Conservation (phyloP, 2,797 vertebrate species). For the Diplodus sargus region DNA sequence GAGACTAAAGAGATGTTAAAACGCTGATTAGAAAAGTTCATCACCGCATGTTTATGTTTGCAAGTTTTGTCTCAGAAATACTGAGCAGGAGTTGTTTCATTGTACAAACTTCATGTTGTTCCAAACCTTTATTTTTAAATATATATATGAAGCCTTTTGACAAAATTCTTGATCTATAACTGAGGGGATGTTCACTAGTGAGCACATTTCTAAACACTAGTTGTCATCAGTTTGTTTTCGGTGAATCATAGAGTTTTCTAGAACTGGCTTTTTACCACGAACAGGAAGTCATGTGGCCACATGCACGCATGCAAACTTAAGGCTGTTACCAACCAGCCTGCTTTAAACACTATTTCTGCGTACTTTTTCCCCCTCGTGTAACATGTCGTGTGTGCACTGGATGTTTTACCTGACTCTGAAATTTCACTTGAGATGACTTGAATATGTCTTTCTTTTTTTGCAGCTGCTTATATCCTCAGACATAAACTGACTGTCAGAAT, state of each 20-base stretch:
- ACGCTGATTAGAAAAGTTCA: not conserved
- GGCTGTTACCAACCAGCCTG: slow-evolving; percentile 35
- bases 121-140: no score
- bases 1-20: not conserved
- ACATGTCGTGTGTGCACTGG: slow-evolving; percentile 3
- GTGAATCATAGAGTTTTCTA: slow-evolving; percentile 66
- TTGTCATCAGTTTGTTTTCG: slow-evolving; percentile 43
- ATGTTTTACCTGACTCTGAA: not conserved
- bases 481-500: not conserved
- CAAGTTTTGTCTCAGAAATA: not conserved
- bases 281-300: slow-evolving; percentile 76
- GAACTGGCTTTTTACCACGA: slow-evolving; percentile 66
- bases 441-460: not conserved
- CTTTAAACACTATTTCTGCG: slow-evolving; percentile 39
- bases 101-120: not conserved
- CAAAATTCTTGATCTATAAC: not conserved
- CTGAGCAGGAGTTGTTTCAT: not conserved
- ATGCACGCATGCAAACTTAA: slow-evolving; percentile 59
- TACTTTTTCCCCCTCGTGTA: slow-evolving; percentile 8
- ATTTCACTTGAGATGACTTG: not conserved
- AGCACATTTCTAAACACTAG: slow-evolving; percentile 9
- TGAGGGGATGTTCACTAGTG: not conserved
- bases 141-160: no score
- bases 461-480: not conserved
- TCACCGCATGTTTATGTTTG: not conserved